Base-by-base conservation (phyloP, 2,888 invertebrate species). In the Tineola bisselliella region DNA sequence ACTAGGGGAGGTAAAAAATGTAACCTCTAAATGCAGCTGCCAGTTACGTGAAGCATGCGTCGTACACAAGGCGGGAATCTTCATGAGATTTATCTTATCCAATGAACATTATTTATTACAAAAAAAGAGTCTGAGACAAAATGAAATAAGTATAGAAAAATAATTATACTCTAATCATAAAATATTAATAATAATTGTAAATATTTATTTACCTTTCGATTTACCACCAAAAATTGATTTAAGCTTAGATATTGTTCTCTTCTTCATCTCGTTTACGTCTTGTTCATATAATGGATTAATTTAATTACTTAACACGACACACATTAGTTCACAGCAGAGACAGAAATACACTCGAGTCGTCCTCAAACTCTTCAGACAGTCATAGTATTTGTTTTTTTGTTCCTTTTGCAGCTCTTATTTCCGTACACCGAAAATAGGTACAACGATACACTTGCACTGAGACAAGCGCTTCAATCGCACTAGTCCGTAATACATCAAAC, bases 341-440 rank as follows among this genome's bases (percentile, higher is more conserved):
- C 83, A 76, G 72, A 84, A 86, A 86, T 84, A 86, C 78, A 79
- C 77, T 71, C 78, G 67, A 76, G 77, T 76, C 81, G 81, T 81
- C 80, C 81, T 81, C 81, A 78, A 84, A 79, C 84, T 86, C 84
- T 86, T 84, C 78, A 80, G 78, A 71, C 78, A 75, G 80, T 74
- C 75, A 43, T 61, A 54, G 71, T 69, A 68, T 73, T 80, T 81
- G n/a, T n/a, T 25, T 25, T 86, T 87, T 87, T 86, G 84, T 79
- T 84, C 83, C 84, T 86, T 84, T 86, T 86, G 80, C 80, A 79
- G 83, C 80, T 84, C 84, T 84, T 87, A 87, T 84, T 87, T 87
- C 87, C 86, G 87, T 87, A 81, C 80, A 81, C 84, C 87, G 80
- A 86, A 87, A 87, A 87, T 87, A 87, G 86, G 81, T 71, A 73